These are phyloP conservation scores for Tetranychus piercei DNA, from an alignment of 2,888 invertebrate genomes.

Conservation along the genomic window DNA sequence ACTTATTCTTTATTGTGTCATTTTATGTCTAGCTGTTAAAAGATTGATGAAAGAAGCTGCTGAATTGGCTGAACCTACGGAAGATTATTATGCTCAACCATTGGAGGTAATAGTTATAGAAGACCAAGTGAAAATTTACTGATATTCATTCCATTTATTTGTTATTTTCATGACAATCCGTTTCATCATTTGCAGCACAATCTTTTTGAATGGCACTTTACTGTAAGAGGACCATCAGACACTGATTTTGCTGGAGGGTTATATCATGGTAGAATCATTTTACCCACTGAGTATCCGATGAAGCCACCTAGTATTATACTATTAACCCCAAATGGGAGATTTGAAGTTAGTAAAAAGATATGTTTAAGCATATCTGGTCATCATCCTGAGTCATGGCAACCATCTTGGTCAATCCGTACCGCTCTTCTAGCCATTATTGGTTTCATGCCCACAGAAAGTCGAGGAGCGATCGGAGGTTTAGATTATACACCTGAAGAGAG, in stretches of 20 bases:
- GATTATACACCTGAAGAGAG: conserved; percentile 73
- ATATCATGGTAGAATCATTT: conserved; percentile 74
- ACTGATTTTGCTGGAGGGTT: conserved; percentile 75
- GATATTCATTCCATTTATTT: neutral
- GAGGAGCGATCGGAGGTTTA: conserved; percentile 72
- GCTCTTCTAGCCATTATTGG: conserved; percentile 76
- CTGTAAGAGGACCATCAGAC: conserved; percentile 67
- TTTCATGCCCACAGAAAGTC: conserved; percentile 77
- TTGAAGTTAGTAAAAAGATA: conserved; percentile 80
- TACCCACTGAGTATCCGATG: conserved; percentile 90
- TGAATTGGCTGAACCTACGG: conserved; percentile 66
- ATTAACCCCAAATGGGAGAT: conserved; percentile 81
- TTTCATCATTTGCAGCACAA: conserved; percentile 44
- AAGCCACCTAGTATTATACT: conserved; percentile 87
- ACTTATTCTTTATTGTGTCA: too few relatives aligned
- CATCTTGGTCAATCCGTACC: conserved; percentile 83
- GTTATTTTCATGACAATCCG: conserved; percentile 25
- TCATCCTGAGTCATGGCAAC: conserved; percentile 96
- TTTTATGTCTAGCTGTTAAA: conserved; percentile 52
- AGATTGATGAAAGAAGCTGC: conserved; percentile 74
- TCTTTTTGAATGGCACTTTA: conserved; percentile 94
- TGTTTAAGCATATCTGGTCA: conserved; percentile 85
- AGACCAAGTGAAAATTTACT: neutral
- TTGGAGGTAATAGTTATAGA: conserved; percentile 39
- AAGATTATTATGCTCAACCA: conserved; percentile 72